Evolutionary conservation across 2,888 invertebrate species (phyloP).

Genomic region (Smittia aterrima): DNA sequence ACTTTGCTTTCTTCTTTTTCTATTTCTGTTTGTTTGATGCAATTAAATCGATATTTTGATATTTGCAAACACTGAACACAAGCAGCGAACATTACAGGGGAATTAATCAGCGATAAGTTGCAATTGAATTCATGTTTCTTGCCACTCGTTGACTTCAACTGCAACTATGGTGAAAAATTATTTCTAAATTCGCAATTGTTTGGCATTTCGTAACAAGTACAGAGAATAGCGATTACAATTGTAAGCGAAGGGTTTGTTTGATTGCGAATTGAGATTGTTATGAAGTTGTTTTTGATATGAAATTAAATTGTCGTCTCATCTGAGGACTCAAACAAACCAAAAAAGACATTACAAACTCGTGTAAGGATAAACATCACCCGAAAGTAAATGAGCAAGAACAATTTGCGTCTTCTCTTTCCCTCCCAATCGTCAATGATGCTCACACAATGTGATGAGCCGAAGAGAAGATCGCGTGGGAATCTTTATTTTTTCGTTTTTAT

Average conservation of each 20-base stretch:
- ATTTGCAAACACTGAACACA: conserved; percentile 15
- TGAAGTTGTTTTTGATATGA: too few relatives aligned
- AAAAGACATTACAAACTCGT: too few relatives aligned
- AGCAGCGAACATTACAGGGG: not conserved
- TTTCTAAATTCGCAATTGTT: conserved; percentile 1
- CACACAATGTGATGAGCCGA: too few relatives aligned
- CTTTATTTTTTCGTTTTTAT: not conserved
- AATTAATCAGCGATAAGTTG: conserved; percentile 38
- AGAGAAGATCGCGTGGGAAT: conserved; percentile 27
- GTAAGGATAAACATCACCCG: too few relatives aligned
- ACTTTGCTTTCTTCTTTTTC: not conserved
- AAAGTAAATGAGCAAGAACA: too few relatives aligned
- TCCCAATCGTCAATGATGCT: too few relatives aligned
- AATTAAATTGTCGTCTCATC: too few relatives aligned
- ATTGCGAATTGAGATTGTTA: too few relatives aligned
- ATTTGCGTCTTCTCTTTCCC: too few relatives aligned
- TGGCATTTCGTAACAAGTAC: not conserved
- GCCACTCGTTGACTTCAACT: not conserved
- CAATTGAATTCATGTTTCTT: not conserved
- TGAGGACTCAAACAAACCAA: too few relatives aligned
- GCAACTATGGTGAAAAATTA: not conserved
- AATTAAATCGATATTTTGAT: conserved; percentile 38
- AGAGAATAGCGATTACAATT: too few relatives aligned
- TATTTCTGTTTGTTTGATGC: conserved; percentile 2
- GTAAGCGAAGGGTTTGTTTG: too few relatives aligned